Base-by-base conservation (phyloP, 1,140 invertebrate species). In the Aphelenchoides fujianensis region DNA sequence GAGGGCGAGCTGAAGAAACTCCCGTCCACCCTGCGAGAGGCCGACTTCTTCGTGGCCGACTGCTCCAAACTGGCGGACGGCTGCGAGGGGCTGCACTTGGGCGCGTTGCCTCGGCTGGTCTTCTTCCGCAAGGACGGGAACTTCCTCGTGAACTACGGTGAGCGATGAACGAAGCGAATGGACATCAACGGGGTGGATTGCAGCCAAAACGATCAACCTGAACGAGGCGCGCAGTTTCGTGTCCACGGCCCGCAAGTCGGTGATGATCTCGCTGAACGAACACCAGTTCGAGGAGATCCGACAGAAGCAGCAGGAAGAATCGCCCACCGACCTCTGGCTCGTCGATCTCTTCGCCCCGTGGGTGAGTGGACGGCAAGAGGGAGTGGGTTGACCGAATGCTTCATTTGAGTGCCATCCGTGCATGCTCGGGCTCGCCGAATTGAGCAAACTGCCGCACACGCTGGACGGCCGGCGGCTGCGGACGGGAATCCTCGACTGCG, bases 341-440 rank as follows among this genome's bases (percentile, higher is more conserved):
- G 87, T 92, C 31, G 91, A 92, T 79, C 92, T 91, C 87, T 91
- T 90, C 85, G 90, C 91, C 2, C 91, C 91, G 9, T 76, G 91
- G 90, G n/a, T n/a, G n/a, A n/a, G n/a, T n/a, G n/a, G n/a, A n/a
- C n/a, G n/a, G n/a, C n/a, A n/a, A n/a, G n/a, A n/a, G n/a, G n/a
- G n/a, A n/a, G n/a, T n/a, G n/a, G n/a, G n/a, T n/a, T n/a, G n/a
- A n/a, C n/a, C n/a, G n/a, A n/a, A n/a, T n/a, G n/a, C n/a, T n/a
- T n/a, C n/a, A n/a, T n/a, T n/a, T n/a, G n/a, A n/a, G n/a, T 92
- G 91, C 85, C 91, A 91, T n/a, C 91, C 91, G 0, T 92, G 91
- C 81, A 88, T 91, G 85, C 86, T 87, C 69, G 85, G 92, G 64
- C 84, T 92, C 12, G 90, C 90, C 37, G 90, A 91, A 85, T 86